These are phyloP conservation scores for Dinoponera quadriceps DNA, from an alignment of 1,140 invertebrate genomes.

Conservation along the genomic window DNA sequence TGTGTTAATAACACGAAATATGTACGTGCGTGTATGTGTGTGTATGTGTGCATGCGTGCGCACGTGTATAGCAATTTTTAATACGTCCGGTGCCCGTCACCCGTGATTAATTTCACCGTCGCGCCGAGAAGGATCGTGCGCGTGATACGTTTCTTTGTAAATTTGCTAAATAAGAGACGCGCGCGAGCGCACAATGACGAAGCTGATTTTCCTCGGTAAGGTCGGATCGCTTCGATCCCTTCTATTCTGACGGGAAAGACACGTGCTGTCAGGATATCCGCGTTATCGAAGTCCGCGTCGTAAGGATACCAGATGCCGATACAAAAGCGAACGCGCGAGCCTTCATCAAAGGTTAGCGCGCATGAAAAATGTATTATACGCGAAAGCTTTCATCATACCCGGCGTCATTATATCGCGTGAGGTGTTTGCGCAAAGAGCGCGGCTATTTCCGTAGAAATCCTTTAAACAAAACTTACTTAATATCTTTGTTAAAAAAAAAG, in stretches of 20 bases:
- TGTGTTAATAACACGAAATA: no score
- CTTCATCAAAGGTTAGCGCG: not conserved
- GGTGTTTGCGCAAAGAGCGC: not conserved
- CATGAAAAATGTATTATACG: conserved; percentile 34
- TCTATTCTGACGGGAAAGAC: not conserved
- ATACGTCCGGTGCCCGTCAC: not conserved
- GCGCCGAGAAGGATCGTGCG: not conserved
- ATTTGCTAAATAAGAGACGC: not conserved
- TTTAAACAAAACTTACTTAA: not conserved
- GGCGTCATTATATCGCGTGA: not conserved
- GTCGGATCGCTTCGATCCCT: not conserved
- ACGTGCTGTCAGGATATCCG: conserved; percentile 15
- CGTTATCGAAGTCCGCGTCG: not conserved
- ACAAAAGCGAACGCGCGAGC: not conserved
- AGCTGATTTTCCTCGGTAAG: not conserved
- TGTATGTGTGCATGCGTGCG: no score
- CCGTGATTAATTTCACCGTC: not conserved
- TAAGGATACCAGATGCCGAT: not conserved
- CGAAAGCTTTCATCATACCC: not conserved
- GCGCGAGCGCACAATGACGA: not conserved
- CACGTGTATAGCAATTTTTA: no score
- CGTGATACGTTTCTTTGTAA: not conserved
- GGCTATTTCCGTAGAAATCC: not conserved
- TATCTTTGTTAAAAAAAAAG: not conserved
- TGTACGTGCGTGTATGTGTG: no score